Percentiles rank a stretch among this genome's conserved stretches.
Evolutionary conservation across 2,888 invertebrate species (phyloP).

Genomic region (Diaperis boleti): DNA sequence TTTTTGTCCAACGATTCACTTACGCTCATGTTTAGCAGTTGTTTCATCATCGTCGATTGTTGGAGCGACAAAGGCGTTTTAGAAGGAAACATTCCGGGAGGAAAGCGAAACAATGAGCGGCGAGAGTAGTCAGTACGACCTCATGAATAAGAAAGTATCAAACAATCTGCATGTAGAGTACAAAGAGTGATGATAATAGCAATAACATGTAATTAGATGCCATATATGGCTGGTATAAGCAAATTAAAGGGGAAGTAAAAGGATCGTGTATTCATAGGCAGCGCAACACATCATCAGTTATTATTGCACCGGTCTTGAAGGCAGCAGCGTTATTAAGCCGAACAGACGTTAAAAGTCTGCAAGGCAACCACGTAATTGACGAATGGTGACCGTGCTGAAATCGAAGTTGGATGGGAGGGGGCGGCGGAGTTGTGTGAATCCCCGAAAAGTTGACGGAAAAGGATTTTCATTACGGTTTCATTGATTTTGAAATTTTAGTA

Average conservation of each 20-base stretch:
- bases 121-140: constrained; percentile 14
- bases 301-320: constrained; percentile 44
- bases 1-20: too few relatives aligned
- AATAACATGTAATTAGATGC: constrained; percentile 51
- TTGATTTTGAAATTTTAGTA: too few relatives aligned
- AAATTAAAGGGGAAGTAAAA: constrained; percentile 50
- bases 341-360: constrained; percentile 43
- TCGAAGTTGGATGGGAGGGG: too few relatives aligned
- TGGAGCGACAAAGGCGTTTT: too few relatives aligned
- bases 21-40: too few relatives aligned
- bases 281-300: constrained; percentile 47
- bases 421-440: too few relatives aligned
- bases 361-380: constrained; percentile 47
- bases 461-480: too few relatives aligned
- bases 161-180: constrained; percentile 43
- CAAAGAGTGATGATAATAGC: constrained; percentile 48
- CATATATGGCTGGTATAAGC: constrained; percentile 48
- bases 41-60: too few relatives aligned
- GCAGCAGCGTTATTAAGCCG: constrained; percentile 44
- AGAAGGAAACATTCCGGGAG: constrained; percentile 8
- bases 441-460: too few relatives aligned
- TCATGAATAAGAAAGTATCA: constrained; percentile 23
- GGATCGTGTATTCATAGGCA: constrained; percentile 45
- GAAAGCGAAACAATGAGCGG: constrained; percentile 22
- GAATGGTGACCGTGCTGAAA: constrained; percentile 46